phyloP scores from a whole-genome alignment of 2,888 invertebrate species.

The Mythimna loreyi region DNA sequence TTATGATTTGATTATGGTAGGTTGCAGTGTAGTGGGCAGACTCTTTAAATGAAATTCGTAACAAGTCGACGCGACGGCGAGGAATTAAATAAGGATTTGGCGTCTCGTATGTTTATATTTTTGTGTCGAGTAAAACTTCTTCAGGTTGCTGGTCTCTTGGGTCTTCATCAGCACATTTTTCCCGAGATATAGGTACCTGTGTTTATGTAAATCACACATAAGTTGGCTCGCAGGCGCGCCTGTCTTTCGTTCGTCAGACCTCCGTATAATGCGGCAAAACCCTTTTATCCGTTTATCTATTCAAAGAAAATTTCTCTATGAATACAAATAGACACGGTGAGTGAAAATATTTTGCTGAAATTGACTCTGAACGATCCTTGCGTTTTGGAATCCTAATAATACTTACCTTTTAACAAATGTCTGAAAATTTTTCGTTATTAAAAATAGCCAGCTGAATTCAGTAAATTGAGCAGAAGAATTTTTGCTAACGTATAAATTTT shows the following conservation, averaged over 20 bases:
- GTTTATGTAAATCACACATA: slow-evolving; percentile 27
- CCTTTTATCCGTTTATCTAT: slow-evolving; percentile 82
- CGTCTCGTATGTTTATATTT: background rate
- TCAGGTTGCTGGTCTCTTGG: background rate
- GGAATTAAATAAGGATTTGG: background rate
- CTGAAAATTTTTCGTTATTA: slow-evolving; percentile 6
- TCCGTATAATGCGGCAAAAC: slow-evolving; percentile 77
- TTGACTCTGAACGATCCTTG: slow-evolving; percentile 76
- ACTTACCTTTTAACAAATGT: slow-evolving; percentile 31
- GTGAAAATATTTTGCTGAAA: slow-evolving; percentile 80
- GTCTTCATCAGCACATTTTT: slow-evolving; percentile 16
- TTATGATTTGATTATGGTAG: too few relatives aligned
- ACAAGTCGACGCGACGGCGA: background rate
- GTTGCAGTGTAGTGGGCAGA: too few relatives aligned
- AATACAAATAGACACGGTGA: slow-evolving; percentile 82
- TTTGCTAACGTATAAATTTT: too few relatives aligned
- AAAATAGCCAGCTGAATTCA: slow-evolving; percentile 1
- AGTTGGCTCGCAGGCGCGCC: slow-evolving; percentile 37
- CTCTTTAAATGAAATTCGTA: too few relatives aligned
- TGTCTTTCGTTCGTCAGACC: slow-evolving; percentile 77
- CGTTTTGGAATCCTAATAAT: slow-evolving; percentile 49
- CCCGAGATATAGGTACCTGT: slow-evolving; percentile 11
- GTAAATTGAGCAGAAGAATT: background rate
- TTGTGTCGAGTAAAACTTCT: background rate
- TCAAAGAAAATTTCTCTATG: slow-evolving; percentile 82